Conservation (phyloP, 1,140 invertebrate species). For the Bombyx mandarina region DNA sequence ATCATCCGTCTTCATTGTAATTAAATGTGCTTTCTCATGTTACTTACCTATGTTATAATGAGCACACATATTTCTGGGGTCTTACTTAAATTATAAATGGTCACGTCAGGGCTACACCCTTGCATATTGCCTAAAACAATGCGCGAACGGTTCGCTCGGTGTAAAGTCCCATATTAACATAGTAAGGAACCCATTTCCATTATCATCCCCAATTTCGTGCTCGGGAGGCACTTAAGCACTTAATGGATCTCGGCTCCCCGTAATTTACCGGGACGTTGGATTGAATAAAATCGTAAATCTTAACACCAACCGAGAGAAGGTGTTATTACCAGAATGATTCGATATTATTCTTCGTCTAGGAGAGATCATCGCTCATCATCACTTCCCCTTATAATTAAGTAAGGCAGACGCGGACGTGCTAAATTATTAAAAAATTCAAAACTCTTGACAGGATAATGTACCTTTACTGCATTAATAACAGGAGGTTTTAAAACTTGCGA, state of each 20-base stretch:
- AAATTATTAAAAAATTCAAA: too few species aligned
- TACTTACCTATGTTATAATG: constrained; percentile 8
- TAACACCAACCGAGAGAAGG: constrained; percentile 47
- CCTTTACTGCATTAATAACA: too few species aligned
- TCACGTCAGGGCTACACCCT: constrained; percentile 17
- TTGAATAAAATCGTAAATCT: constrained; percentile 67
- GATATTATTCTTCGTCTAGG: constrained; percentile 35
- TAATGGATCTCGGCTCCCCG: constrained; percentile 57
- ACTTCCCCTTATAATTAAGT: neutral
- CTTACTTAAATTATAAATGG: constrained; percentile 28
- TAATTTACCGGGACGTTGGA: constrained; percentile 60
- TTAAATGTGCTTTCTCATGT: neutral
- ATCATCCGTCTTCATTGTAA: neutral
- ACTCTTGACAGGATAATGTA: too few species aligned
- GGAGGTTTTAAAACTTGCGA: too few species aligned
- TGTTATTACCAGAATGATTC: constrained; percentile 51
- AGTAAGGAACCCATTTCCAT: constrained; percentile 62
- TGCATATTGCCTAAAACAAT: constrained; percentile 40
- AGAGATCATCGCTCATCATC: constrained; percentile 16
- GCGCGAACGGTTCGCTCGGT: constrained; percentile 37
- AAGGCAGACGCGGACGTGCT: too few species aligned
- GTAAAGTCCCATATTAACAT: constrained; percentile 59
- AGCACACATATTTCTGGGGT: constrained; percentile 16
- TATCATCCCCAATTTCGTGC: constrained; percentile 64
- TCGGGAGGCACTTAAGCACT: constrained; percentile 61